Percentiles rank a stretch among this genome's conserved stretches.
phyloP scores from a whole-genome alignment of 2,888 invertebrate genomes.

The Macrophya alboannulata region DNA sequence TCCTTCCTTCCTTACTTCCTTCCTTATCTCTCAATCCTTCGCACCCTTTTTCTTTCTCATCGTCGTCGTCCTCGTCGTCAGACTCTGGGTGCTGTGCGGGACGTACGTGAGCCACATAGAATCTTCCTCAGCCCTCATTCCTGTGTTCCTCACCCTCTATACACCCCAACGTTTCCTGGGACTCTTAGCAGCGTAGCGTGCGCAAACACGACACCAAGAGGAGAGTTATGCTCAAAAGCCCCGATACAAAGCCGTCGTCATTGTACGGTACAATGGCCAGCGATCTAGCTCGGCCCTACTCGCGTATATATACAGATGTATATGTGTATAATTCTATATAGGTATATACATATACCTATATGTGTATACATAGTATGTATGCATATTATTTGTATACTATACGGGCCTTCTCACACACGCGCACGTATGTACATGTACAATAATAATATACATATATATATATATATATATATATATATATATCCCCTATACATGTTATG shows the following conservation, averaged over 20 bases:
- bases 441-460: too few relatives aligned
- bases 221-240: conserved; percentile 58
- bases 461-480: too few relatives aligned
- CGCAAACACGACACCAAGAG: conserved; percentile 55
- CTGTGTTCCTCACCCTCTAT: not conserved
- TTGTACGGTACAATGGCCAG: conserved; percentile 48
- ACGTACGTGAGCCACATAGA: conserved; percentile 30
- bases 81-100: not conserved
- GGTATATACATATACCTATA: not conserved
- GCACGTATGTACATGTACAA: conserved; percentile 3
- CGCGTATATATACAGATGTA: not conserved
- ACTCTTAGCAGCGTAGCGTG: conserved; percentile 47
- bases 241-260: conserved; percentile 55
- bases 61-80: conserved; percentile 17
- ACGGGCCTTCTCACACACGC: conserved; percentile 6
- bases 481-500: conserved; percentile 9
- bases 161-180: conserved; percentile 23
- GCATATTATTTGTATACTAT: conserved; percentile 17
- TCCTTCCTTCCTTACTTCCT: conserved; percentile 43
- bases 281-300: conserved; percentile 46
- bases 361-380: not conserved
- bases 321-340: not conserved
- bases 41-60: conserved; percentile 56
- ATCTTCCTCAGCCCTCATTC: conserved; percentile 32
- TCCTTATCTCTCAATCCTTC: conserved; percentile 53